A percentile compares a stretch with the other conserved stretches of the same genome.
Evolutionary conservation across 2,888 invertebrate species (phyloP).

Genomic region (Aradus depressus): DNA sequence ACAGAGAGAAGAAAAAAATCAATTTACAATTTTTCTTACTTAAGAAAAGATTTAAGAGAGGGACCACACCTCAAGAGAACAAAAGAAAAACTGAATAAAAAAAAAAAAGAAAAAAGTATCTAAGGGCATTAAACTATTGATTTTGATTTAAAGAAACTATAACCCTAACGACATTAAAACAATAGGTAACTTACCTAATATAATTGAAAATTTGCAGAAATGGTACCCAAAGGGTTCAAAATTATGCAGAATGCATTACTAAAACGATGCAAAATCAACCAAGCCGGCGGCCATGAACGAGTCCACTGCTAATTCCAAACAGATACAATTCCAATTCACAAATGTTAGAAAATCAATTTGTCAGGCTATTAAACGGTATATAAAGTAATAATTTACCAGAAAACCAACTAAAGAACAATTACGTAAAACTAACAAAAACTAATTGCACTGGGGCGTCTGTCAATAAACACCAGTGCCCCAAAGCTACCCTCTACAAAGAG

Average conservation of each 20-base stretch:
- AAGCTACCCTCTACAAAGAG: slow-evolving; percentile 13
- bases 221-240: neutral
- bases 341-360: too few species aligned
- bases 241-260: slow-evolving; percentile 12
- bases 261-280: slow-evolving; percentile 20
- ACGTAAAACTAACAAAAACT: too few species aligned
- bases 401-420: too few species aligned
- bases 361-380: too few species aligned
- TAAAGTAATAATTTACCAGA: too few species aligned
- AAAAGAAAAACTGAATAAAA: slow-evolving; percentile 17
- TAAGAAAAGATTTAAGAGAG: too few species aligned
- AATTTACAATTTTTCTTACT: too few species aligned
- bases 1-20: too few species aligned
- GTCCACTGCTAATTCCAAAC: slow-evolving; percentile 17
- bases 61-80: slow-evolving; percentile 18
- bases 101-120: too few species aligned
- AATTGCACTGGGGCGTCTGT: slow-evolving; percentile 14
- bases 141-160: neutral
- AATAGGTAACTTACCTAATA: slow-evolving; percentile 14
- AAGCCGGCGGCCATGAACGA: slow-evolving; percentile 26
- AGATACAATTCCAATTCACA: too few species aligned
- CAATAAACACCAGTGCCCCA: slow-evolving; percentile 14
- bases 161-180: neutral
- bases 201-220: slow-evolving; percentile 1
- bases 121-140: slow-evolving; percentile 1